Percentiles rank a stretch among this genome's conserved stretches.
phyloP scores from a whole-genome alignment of 2,797 vertebrate genomes.

The Enteromius unitaeniatus region DNA sequence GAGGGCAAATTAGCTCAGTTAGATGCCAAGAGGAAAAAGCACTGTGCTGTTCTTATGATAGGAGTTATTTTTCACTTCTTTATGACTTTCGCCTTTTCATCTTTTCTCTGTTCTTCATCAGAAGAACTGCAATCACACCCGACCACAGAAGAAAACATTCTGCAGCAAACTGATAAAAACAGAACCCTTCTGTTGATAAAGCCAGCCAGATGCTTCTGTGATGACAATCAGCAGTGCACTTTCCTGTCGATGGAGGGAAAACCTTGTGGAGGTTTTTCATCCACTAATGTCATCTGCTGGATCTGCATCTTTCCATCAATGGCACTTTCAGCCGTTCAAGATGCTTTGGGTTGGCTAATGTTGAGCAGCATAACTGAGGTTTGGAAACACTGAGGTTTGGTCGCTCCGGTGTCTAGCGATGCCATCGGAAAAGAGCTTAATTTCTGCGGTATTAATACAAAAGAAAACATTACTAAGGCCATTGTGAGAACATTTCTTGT shows the following conservation, averaged over 20 bases:
- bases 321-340: neutral
- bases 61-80: constrained; percentile 19
- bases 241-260: constrained; percentile 26
- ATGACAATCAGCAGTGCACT: constrained; percentile 36
- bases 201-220: constrained; percentile 29
- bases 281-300: neutral
- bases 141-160: constrained; percentile 50
- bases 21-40: constrained; percentile 43
- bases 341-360: constrained; percentile 12
- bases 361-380: constrained; percentile 10
- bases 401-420: constrained; percentile 2
- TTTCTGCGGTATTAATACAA: constrained; percentile 17
- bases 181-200: constrained; percentile 55
- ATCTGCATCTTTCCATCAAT: constrained; percentile 9
- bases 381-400: constrained; percentile 1
- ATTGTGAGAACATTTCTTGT: neutral
- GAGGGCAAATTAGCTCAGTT: constrained; percentile 22
- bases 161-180: constrained; percentile 56
- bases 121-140: constrained; percentile 45
- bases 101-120: constrained; percentile 42
- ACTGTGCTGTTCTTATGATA: constrained; percentile 9
- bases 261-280: neutral
- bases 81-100: neutral
- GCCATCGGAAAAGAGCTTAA: neutral
- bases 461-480: neutral